Percentiles rank a stretch among this genome's conserved stretches.
These are phyloP conservation scores for Protonemura montana DNA, from an alignment of 2,888 invertebrate genomes.

Conservation along the genomic window DNA sequence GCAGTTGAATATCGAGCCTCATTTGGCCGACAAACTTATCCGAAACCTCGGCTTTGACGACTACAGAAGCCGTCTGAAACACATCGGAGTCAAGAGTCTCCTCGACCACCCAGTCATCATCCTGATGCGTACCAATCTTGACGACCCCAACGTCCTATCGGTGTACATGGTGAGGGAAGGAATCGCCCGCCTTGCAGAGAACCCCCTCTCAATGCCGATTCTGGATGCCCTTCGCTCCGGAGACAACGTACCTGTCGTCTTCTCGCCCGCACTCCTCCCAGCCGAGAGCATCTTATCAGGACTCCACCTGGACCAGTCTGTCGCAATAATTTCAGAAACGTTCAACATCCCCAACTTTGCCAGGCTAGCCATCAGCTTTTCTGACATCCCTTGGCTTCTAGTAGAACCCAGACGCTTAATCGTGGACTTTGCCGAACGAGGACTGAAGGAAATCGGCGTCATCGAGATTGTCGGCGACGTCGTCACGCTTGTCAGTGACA, in stretches of 20 bases:
- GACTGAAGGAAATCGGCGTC: conserved; percentile 14
- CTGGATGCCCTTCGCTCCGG: not conserved
- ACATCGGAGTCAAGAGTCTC: not conserved
- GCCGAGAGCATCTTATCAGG: not conserved
- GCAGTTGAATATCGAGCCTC: not conserved
- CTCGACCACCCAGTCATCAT: conserved; percentile 19
- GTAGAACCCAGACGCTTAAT: not conserved
- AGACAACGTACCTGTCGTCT: conserved; percentile 15
- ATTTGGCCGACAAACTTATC: not conserved
- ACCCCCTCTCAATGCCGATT: not conserved
- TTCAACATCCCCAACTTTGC: conserved; percentile 9
- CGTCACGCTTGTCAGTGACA: not conserved
- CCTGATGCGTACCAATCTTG: not conserved
- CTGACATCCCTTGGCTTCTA: conserved; percentile 21
- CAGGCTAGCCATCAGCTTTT: not conserved
- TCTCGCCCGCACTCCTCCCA: not conserved
- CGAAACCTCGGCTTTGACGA: conserved; percentile 24
- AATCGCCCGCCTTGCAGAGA: not conserved
- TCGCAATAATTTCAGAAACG: not conserved
- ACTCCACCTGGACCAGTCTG: not conserved
- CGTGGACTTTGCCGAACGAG: not conserved
- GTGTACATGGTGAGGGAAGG: conserved; percentile 13
- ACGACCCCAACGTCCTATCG: not conserved
- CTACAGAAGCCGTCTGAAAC: not conserved
- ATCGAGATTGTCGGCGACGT: not conserved